Percentiles rank a stretch among this genome's conserved stretches.
Conservation (phyloP, 2,113 vertebrate genomes). For the Genyomyrus donnyi region DNA sequence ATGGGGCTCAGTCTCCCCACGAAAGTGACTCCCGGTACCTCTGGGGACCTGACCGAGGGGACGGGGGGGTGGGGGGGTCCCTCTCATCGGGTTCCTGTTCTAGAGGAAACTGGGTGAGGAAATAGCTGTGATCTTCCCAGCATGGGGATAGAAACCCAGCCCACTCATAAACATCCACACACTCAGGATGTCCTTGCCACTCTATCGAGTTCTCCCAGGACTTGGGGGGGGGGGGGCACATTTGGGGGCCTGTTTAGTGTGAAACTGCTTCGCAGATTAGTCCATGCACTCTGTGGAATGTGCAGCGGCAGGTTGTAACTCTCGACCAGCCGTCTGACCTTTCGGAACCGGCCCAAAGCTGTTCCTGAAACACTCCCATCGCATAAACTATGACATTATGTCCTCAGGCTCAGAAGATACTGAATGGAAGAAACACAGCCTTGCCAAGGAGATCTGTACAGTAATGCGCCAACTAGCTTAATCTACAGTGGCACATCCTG, state of each 20-base stretch:
- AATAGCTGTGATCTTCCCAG: background rate
- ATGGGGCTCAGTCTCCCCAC: background rate
- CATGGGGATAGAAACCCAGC: background rate
- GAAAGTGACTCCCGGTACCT: background rate
- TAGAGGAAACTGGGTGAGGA: constrained; percentile 10
- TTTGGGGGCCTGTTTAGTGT: background rate
- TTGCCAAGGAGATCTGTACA: background rate
- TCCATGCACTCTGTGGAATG: background rate
- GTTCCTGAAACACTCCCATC: background rate
- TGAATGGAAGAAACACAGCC: too few relatives aligned
- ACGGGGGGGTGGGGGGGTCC: background rate
- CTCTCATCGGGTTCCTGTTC: background rate
- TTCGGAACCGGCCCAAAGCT: background rate
- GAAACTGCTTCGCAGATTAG: background rate
- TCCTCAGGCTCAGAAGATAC: background rate
- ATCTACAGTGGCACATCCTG: constrained; percentile 35
- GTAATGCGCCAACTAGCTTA: background rate
- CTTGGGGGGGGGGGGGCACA: background rate
- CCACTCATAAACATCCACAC: background rate
- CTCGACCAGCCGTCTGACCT: background rate
- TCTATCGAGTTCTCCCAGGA: background rate
- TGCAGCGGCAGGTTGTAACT: background rate
- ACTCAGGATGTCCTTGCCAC: constrained; percentile 16
- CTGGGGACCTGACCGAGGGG: background rate
- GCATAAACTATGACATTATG: background rate